Evolutionary conservation across 1,140 invertebrate genomes (phyloP).

Genomic region (Hirudo medicinalis): DNA sequence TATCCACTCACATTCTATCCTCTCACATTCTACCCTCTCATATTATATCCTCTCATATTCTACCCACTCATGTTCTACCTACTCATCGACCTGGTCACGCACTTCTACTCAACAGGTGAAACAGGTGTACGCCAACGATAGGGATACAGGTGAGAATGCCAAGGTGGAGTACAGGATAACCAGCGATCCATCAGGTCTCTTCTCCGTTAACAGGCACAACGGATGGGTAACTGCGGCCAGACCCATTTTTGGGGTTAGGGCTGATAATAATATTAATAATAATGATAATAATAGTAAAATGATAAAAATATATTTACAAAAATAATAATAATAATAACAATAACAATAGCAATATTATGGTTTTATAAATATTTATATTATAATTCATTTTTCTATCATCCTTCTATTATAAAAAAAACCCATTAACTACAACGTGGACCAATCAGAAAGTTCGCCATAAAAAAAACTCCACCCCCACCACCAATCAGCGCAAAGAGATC

Average conservation of each 20-base stretch:
- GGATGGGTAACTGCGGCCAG: conserved; percentile 13
- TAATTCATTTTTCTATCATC: too few species aligned
- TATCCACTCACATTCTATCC: too few species aligned
- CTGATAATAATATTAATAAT: background rate
- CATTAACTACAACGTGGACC: background rate
- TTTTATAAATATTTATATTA: too few species aligned
- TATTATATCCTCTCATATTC: too few species aligned
- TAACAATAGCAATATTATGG: too few species aligned
- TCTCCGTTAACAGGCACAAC: conserved; percentile 8
- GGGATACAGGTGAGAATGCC: conserved; percentile 10
- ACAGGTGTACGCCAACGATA: conserved; percentile 60
- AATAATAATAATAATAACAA: background rate
- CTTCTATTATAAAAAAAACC: background rate
- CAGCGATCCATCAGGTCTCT: background rate
- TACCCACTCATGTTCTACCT: background rate
- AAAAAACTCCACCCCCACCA: background rate
- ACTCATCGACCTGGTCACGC: background rate
- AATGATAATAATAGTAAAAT: too few species aligned
- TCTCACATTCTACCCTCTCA: too few species aligned
- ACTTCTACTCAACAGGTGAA: background rate
- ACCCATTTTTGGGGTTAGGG: conserved; percentile 4
- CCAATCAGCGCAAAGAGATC: conserved; percentile 6
- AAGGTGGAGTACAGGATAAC: conserved; percentile 10
- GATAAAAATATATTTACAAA: too few species aligned
- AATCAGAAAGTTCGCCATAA: background rate